These are phyloP conservation scores for Ormia ochracea DNA, from an alignment of 2,888 invertebrate genomes.

Conservation along the genomic window DNA sequence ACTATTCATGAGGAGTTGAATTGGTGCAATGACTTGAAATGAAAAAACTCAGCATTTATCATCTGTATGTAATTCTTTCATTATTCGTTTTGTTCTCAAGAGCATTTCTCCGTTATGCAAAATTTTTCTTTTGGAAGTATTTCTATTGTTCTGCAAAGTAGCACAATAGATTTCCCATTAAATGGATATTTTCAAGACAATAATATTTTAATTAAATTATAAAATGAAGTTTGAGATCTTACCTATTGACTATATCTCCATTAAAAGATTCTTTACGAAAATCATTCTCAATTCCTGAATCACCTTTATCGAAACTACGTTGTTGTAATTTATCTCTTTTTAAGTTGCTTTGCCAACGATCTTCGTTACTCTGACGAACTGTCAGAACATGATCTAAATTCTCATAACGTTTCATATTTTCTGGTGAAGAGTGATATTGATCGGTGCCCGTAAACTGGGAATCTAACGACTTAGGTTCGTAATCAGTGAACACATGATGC, in stretches of 20 bases:
- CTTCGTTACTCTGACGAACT: conserved; percentile 70
- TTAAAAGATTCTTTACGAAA: conserved; percentile 84
- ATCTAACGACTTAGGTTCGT: conserved; percentile 83
- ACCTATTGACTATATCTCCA: conserved; percentile 77
- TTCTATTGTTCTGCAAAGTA: too few relatives aligned
- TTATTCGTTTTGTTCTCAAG: too few relatives aligned
- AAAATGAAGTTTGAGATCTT: conserved; percentile 48
- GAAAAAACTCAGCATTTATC: too few relatives aligned
- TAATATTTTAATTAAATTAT: too few relatives aligned
- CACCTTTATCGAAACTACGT: conserved; percentile 79
- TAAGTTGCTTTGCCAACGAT: conserved; percentile 80
- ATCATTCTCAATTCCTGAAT: conserved; percentile 90
- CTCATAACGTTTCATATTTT: conserved; percentile 78
- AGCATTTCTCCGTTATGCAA: too few relatives aligned
- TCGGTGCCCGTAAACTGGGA: conserved; percentile 79
- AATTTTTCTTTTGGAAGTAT: too few relatives aligned
- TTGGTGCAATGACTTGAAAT: too few relatives aligned
- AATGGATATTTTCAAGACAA: too few relatives aligned
- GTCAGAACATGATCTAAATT: conserved; percentile 36
- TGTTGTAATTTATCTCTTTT: conserved; percentile 78
- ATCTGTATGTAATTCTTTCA: too few relatives aligned
- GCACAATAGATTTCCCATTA: too few relatives aligned
- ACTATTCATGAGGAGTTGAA: too few relatives aligned
- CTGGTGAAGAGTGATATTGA: conserved; percentile 79
- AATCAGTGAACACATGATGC: conserved; percentile 66